These are phyloP conservation scores for Probosciger aterrimus DNA, from an alignment of 2,113 vertebrate genomes.

Conservation along the genomic window DNA sequence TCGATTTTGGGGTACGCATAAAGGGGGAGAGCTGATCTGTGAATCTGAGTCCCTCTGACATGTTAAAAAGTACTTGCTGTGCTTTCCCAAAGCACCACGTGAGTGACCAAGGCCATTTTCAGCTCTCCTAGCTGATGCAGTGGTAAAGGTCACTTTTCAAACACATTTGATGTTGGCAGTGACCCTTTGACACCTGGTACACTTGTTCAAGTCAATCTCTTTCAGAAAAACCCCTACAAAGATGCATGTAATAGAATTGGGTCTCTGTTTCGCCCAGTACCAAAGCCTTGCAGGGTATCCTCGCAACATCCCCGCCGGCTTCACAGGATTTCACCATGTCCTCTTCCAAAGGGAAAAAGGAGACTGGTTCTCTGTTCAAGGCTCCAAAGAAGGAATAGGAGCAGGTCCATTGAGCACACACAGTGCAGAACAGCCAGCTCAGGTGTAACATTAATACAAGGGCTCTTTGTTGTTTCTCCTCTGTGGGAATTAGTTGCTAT, in stretches of 20 bases:
- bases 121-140: neutral
- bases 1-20: neutral
- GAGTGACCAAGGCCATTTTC: neutral
- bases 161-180: neutral
- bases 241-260: neutral
- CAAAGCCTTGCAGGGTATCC: neutral
- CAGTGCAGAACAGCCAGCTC: neutral
- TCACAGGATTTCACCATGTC: neutral
- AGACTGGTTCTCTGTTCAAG: neutral
- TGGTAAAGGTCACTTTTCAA: neutral
- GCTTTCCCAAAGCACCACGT: neutral
- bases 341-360: neutral
- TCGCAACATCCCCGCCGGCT: accelerated
- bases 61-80: neutral
- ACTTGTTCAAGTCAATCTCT: neutral
- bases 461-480: neutral
- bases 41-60: neutral
- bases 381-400: neutral
- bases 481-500: neutral
- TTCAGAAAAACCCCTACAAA: neutral
- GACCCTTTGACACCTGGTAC: neutral
- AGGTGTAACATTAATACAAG: neutral
- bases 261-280: neutral
- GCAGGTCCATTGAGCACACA: neutral
- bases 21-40: neutral